Percentiles rank a stretch among this genome's conserved stretches.
These are phyloP conservation scores for Acanthopagrus latus DNA, from an alignment of 2,797 vertebrate genomes.

Conservation along the genomic window DNA sequence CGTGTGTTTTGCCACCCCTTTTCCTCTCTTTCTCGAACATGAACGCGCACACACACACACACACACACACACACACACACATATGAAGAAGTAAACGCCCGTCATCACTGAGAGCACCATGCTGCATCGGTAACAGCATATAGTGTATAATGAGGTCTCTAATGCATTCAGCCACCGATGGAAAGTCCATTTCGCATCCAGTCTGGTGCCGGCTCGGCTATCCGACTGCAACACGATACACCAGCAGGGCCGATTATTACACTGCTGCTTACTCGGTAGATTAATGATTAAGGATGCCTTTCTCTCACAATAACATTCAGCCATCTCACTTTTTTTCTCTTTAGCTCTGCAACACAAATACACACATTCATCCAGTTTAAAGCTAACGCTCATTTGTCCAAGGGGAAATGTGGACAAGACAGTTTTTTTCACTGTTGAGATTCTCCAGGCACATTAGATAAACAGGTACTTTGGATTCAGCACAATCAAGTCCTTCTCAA, in stretches of 20 bases:
- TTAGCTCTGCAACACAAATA: neutral
- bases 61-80: slow-evolving; percentile 24
- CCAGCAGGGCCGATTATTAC: slow-evolving; percentile 46
- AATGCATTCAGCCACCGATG: slow-evolving; percentile 65
- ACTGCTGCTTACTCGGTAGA: slow-evolving; percentile 39
- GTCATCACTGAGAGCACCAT: slow-evolving; percentile 45
- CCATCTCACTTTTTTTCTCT: slow-evolving; percentile 13
- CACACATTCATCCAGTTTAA: slow-evolving; percentile 2
- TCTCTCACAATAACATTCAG: slow-evolving; percentile 13
- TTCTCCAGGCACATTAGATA: neutral
- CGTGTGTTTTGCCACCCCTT: slow-evolving; percentile 1
- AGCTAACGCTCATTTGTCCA: neutral
- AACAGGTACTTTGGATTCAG: neutral
- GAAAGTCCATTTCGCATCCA: slow-evolving; percentile 69
- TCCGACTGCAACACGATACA: slow-evolving; percentile 68
- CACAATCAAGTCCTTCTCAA: neutral
- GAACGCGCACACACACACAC: neutral
- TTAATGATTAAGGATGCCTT: slow-evolving; percentile 40
- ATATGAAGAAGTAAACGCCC: slow-evolving; percentile 19
- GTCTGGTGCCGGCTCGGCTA: slow-evolving; percentile 57
- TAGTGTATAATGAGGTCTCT: slow-evolving; percentile 69
- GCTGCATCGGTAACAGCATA: slow-evolving; percentile 53
- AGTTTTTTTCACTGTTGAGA: neutral
- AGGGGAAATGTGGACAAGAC: neutral
- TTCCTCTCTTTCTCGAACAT: neutral